Evolutionary conservation across 2,797 vertebrate genomes (phyloP), one percentile per base, ranked within the genome.

Genomic region (Silurus lanzhouensis): DNA sequence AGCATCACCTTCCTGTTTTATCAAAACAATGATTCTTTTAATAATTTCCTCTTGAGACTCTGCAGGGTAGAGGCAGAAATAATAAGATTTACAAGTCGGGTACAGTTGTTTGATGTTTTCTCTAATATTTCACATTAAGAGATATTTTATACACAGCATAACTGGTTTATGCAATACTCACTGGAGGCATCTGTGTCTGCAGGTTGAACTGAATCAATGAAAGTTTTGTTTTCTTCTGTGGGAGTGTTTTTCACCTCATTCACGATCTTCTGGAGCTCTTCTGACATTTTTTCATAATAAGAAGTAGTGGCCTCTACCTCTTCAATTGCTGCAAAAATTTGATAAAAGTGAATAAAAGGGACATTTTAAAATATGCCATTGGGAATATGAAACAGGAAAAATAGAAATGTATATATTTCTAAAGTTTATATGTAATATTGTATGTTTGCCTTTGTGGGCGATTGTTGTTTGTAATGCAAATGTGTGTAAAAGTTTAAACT

Each of bases 211-310:
- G 67, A 60, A 27, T 57, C 72, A 25, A 1, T 27, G 25, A 81
- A 83, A 10, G 12, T 19, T 25, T 83, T 83, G 85, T 91, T 89
- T 92, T 94, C 95, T 38, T 95, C 90, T 72, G 90, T 85, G 4
- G 94, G 92, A 19, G 92, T 93, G 12, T 89, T 92, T 90, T 95
- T 91, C 0, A 95, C 93, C 88, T 96, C 95, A 12, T 95, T 92
- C 57, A 96, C 92, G 0, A 96, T 95, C 89, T 89, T 93, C 67
- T 96, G 92, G 0, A 95, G 89, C 91, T 96, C 96, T 64, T 95
- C 92, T 0, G 96, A 93, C 67, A 96, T 92, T 5, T 89, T 95
- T 0, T 95, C 89, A 66, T 96, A 97, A 90, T 95, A 97, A 0
- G 88, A 88, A 0, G 92, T 88, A 0, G 91, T 94, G 0, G 93